Percentiles rank a stretch among this genome's conserved stretches.
phyloP scores from a whole-genome alignment of 2,113 vertebrate genomes.

The Psilopsiagon aymara region DNA sequence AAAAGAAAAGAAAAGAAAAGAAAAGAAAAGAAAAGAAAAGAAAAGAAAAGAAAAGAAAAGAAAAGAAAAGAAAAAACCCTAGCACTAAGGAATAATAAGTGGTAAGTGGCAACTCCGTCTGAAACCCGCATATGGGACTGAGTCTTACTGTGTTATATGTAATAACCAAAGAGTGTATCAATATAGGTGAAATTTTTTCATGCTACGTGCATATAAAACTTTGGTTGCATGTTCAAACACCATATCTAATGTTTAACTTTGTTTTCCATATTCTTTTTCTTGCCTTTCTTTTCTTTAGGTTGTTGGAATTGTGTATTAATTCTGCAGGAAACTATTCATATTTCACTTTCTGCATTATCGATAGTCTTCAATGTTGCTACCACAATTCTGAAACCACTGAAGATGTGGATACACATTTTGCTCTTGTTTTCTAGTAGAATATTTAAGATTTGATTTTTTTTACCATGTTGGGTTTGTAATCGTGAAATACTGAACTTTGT shows the following conservation, averaged over 20 bases:
- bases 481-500: not conserved
- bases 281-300: not conserved
- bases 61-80: no score
- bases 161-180: not conserved
- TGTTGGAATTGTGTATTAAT: not conserved
- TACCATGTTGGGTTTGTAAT: not conserved
- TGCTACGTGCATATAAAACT: not conserved
- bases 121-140: not conserved
- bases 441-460: not conserved
- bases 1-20: no score
- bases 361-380: not conserved
- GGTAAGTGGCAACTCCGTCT: not conserved
- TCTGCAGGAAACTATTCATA: not conserved
- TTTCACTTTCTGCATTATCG: not conserved
- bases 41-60: not conserved
- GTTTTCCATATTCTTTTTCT: not conserved
- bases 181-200: not conserved
- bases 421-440: not conserved
- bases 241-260: not conserved
- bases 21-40: no score
- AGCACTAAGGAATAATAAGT: not conserved
- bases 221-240: not conserved
- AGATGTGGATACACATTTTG: not conserved
- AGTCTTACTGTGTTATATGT: not conserved
- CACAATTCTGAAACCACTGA: not conserved